phyloP scores from a whole-genome alignment of 2,888 invertebrate species.

The Strigamia maritima region DNA sequence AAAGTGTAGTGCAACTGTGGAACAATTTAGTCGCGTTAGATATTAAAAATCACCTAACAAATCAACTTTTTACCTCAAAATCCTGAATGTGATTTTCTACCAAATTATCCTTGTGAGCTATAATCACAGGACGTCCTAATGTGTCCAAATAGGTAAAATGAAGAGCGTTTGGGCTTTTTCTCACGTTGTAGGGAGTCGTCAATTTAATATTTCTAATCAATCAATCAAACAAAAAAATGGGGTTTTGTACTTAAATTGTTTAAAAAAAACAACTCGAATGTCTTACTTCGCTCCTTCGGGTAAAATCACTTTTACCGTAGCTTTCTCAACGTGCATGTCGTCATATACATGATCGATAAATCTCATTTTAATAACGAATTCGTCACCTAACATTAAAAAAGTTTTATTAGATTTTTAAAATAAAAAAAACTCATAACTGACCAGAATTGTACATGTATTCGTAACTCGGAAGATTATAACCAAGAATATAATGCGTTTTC shows the following conservation, averaged over 20 bases:
- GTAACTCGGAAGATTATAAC: conserved; percentile 95
- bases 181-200: conserved; percentile 75
- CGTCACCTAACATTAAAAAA: conserved; percentile 53
- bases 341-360: conserved; percentile 95
- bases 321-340: conserved; percentile 90
- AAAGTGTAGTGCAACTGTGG: conserved; percentile 75
- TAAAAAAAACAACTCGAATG: not conserved
- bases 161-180: conserved; percentile 68
- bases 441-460: conserved; percentile 85
- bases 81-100: conserved; percentile 96
- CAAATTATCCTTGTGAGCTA: conserved; percentile 74
- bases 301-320: conserved; percentile 81
- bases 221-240: conserved; percentile 5
- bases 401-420: not conserved
- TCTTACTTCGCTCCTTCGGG: conserved; percentile 77
- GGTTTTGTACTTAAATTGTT: not conserved
- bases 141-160: conserved; percentile 94
- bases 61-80: conserved; percentile 66
- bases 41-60: conserved; percentile 43
- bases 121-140: conserved; percentile 84
- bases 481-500: conserved; percentile 94
- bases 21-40: conserved; percentile 6
- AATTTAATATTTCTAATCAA: conserved; percentile 66
- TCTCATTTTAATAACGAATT: conserved; percentile 85
- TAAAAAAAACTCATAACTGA: conserved; percentile 42